Evolutionary conservation across 1,140 invertebrate species (phyloP).

Genomic region (Lordiphosa mommai): DNA sequence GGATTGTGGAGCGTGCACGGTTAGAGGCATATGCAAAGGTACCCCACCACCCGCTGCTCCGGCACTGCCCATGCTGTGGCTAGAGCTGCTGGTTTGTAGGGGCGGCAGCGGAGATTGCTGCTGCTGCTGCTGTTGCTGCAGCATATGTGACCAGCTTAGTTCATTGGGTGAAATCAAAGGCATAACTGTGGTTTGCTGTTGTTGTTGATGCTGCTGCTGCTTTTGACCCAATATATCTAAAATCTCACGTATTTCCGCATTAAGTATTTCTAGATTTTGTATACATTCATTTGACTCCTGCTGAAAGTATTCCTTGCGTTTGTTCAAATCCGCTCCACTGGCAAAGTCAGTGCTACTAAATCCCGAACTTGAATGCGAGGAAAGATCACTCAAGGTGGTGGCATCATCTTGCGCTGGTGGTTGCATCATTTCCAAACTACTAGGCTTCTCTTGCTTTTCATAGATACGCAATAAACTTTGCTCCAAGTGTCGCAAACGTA

Average conservation of each 20-base stretch:
- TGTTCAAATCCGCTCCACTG: conserved; percentile 81
- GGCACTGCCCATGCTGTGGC: conserved; percentile 3
- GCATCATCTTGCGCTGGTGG: conserved; percentile 80
- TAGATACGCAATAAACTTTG: conserved; percentile 85
- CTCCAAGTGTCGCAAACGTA: conserved; percentile 87
- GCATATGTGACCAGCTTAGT: conserved; percentile 82
- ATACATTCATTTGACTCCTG: conserved; percentile 86
- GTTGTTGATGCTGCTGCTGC: conserved; percentile 71
- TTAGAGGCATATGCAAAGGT: not conserved
- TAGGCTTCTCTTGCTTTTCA: conserved; percentile 71
- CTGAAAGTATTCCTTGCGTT: conserved; percentile 79
- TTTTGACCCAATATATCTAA: conserved; percentile 85
- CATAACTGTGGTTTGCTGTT: conserved; percentile 80
- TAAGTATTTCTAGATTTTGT: conserved; percentile 85
- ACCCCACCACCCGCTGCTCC: not conserved
- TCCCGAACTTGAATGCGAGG: conserved; percentile 85
- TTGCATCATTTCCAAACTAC: conserved; percentile 78
- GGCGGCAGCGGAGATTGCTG: conserved; percentile 3
- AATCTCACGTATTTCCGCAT: conserved; percentile 86
- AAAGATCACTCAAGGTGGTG: conserved; percentile 84
- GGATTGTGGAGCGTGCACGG: conserved; percentile 79
- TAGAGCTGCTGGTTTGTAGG: conserved; percentile 10
- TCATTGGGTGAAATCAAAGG: conserved; percentile 83
- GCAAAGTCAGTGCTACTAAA: conserved; percentile 86
- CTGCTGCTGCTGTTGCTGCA: conserved; percentile 18